Conservation (phyloP, 2,113 vertebrate species). For the Tupaia tana region DNA sequence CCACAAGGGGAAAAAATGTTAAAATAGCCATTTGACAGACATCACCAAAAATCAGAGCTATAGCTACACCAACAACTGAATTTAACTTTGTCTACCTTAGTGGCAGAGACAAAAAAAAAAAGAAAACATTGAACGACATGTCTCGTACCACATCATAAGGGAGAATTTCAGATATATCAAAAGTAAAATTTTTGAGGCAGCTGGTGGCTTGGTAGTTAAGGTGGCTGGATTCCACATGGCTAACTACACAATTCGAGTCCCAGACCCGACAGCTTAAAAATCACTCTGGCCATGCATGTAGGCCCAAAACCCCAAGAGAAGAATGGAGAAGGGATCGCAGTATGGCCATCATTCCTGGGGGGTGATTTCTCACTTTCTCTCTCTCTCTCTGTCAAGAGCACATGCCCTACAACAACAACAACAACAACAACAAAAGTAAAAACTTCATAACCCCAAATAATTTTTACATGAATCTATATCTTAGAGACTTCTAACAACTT, state of each 20-base stretch:
- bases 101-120: neutral
- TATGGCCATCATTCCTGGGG: too few species aligned
- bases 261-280: too few species aligned
- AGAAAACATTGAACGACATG: neutral
- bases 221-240: too few species aligned
- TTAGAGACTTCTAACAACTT: neutral
- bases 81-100: neutral
- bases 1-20: neutral
- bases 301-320: too few species aligned
- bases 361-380: too few species aligned
- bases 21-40: neutral
- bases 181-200: neutral
- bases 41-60: neutral
- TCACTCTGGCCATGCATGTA: too few species aligned
- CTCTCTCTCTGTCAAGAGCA: too few species aligned
- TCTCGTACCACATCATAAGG: neutral
- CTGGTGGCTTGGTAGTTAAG: too few species aligned
- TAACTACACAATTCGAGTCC: too few species aligned
- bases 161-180: neutral
- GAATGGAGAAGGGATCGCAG: too few species aligned
- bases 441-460: neutral
- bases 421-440: too few species aligned
- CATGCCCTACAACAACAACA: too few species aligned
- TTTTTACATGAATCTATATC: neutral
- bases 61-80: accelerated